Evolutionary conservation across 1,140 invertebrate species (phyloP).

Genomic region (Diorhabda carinulata): DNA sequence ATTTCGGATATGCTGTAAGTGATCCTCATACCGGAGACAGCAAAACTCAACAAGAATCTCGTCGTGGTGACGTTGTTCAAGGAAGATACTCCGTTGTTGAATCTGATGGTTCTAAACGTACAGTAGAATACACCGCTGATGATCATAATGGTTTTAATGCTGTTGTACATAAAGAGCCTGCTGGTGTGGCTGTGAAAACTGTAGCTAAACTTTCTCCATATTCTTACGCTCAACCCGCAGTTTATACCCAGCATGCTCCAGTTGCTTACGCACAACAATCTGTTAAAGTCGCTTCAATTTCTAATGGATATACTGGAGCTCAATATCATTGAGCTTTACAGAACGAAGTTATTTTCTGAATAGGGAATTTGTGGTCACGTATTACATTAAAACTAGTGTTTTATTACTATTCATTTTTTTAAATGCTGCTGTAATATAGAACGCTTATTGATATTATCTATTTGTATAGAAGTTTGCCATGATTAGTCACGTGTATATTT

Average conservation of each 20-base stretch:
- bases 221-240: neutral
- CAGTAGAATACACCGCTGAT: slow-evolving; percentile 64
- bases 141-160: slow-evolving; percentile 58
- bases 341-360: too few relatives aligned
- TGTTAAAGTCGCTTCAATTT: too few relatives aligned
- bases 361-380: too few relatives aligned
- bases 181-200: slow-evolving; percentile 12
- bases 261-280: neutral
- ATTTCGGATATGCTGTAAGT: slow-evolving; percentile 35
- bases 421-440: too few relatives aligned
- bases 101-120: slow-evolving; percentile 58
- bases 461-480: too few relatives aligned
- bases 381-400: too few relatives aligned
- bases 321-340: too few relatives aligned
- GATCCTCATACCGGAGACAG: slow-evolving; percentile 51
- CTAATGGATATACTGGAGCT: too few relatives aligned
- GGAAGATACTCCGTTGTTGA: slow-evolving; percentile 62
- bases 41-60: slow-evolving; percentile 34
- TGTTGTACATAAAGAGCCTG: slow-evolving; percentile 38
- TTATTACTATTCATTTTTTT: too few relatives aligned
- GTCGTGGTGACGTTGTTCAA: slow-evolving; percentile 31
- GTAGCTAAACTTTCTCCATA: neutral
- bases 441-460: too few relatives aligned
- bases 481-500: too few relatives aligned
- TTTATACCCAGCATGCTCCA: slow-evolving; percentile 6